Percentiles rank a stretch among this genome's conserved stretches.
phyloP scores from a whole-genome alignment of 1,140 invertebrate genomes.

The Drosophila arawakana region DNA sequence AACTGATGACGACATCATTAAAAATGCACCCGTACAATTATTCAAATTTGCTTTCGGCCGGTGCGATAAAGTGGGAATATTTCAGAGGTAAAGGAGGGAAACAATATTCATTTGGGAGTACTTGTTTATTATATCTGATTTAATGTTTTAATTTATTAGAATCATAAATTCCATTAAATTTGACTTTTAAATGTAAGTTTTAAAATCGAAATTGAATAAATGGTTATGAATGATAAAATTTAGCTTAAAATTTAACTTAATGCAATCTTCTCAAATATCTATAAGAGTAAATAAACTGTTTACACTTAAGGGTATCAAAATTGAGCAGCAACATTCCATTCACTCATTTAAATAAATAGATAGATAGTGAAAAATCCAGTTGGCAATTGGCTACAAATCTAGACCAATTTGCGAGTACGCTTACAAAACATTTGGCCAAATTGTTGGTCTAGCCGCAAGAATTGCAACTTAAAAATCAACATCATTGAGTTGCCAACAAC shows the following conservation, averaged over 20 bases:
- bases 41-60: constrained; percentile 6
- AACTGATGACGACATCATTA: constrained; percentile 35
- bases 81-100: not conserved
- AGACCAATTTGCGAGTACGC: constrained; percentile 42
- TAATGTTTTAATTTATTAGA: not conserved
- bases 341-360: not conserved
- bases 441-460: constrained; percentile 37
- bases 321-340: not conserved
- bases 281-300: not conserved
- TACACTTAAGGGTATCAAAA: not conserved
- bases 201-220: too few species aligned
- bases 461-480: constrained; percentile 61
- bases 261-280: too few species aligned
- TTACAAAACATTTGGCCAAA: constrained; percentile 17
- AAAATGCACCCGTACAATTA: constrained; percentile 38
- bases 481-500: constrained; percentile 20
- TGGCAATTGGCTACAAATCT: constrained; percentile 39
- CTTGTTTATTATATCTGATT: not conserved
- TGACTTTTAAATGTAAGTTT: not conserved
- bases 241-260: too few species aligned
- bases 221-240: too few species aligned
- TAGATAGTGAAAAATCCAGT: not conserved
- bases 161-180: not conserved
- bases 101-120: not conserved
- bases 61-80: not conserved